Conservation (phyloP, 1,140 invertebrate species). For the Sycophila sp. region DNA sequence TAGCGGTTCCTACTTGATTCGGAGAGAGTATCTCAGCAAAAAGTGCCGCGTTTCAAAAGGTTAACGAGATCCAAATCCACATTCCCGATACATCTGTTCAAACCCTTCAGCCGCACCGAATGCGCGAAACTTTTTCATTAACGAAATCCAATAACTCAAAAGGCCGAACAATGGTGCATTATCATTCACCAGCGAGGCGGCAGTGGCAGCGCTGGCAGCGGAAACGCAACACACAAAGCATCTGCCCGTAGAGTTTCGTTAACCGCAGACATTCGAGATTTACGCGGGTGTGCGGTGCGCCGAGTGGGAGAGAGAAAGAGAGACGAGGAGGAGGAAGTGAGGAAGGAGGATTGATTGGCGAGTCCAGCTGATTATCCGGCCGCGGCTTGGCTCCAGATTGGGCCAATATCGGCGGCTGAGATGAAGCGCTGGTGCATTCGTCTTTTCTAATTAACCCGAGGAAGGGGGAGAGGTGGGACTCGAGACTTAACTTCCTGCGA, state of each 20-base stretch:
- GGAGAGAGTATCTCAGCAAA: too few relatives aligned
- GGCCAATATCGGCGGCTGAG: conserved; percentile 37
- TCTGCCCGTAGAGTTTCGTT: conserved; percentile 16
- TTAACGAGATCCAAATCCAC: too few relatives aligned
- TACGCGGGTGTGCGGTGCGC: neutral
- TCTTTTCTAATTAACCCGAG: conserved; percentile 52
- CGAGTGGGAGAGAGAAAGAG: too few relatives aligned
- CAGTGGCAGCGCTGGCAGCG: neutral
- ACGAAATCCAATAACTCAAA: conserved; percentile 17
- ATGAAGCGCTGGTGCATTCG: conserved; percentile 42
- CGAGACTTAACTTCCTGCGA: conserved; percentile 11
- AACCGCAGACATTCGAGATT: conserved; percentile 26
- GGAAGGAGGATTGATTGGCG: conserved; percentile 19
- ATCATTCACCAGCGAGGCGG: neutral
- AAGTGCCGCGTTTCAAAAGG: too few relatives aligned
- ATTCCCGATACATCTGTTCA: too few relatives aligned
- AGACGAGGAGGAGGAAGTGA: too few relatives aligned
- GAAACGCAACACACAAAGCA: neutral
- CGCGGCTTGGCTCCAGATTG: conserved; percentile 39
- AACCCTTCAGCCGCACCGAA: too few relatives aligned
- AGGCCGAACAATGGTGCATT: neutral
- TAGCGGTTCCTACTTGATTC: too few relatives aligned
- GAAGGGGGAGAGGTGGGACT: neutral
- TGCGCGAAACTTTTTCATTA: conserved; percentile 10
- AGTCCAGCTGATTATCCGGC: conserved; percentile 23